phyloP scores from a whole-genome alignment of 2,888 invertebrate species.

The Frankliniella fusca region DNA sequence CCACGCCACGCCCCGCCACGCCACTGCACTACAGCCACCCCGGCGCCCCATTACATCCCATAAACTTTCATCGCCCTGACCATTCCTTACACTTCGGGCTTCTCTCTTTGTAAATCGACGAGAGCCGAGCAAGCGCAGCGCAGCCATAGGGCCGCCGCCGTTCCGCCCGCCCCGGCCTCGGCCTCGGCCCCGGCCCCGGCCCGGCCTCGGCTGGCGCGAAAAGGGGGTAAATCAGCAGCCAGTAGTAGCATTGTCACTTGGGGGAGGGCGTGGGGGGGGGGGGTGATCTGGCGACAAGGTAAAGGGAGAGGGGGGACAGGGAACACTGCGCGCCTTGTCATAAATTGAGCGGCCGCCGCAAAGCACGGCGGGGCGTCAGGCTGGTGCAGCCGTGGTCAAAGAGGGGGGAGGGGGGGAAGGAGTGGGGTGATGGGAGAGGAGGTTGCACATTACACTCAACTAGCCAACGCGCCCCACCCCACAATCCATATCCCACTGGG shows the following conservation, averaged over 20 bases:
- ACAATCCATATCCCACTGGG: background rate
- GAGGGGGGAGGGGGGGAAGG: background rate
- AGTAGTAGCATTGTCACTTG: no score
- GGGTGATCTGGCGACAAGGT: background rate
- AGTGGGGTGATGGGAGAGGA: background rate
- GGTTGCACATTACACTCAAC: background rate
- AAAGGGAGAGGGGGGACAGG: background rate
- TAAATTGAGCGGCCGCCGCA: background rate
- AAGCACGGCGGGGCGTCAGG: background rate
- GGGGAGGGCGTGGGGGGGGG: background rate
- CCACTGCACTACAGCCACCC: background rate
- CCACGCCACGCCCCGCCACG: background rate
- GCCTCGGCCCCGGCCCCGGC: no score
- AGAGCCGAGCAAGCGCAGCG: no score
- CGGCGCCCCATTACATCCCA: slow-evolving; percentile 5
- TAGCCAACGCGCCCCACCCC: background rate
- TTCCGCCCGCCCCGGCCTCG: no score
- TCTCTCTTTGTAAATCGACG: slow-evolving; percentile 10
- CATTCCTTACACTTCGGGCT: slow-evolving; percentile 2
- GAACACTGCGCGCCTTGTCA: background rate
- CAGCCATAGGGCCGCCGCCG: no score
- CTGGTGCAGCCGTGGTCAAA: background rate
- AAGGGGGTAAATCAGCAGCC: background rate
- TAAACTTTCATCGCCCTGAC: slow-evolving; percentile 10
- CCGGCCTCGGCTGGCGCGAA: no score